Percentiles rank a stretch among this genome's conserved stretches.
Conservation (phyloP, 2,797 vertebrate genomes). For the Poeciliopsis turneri region DNA sequence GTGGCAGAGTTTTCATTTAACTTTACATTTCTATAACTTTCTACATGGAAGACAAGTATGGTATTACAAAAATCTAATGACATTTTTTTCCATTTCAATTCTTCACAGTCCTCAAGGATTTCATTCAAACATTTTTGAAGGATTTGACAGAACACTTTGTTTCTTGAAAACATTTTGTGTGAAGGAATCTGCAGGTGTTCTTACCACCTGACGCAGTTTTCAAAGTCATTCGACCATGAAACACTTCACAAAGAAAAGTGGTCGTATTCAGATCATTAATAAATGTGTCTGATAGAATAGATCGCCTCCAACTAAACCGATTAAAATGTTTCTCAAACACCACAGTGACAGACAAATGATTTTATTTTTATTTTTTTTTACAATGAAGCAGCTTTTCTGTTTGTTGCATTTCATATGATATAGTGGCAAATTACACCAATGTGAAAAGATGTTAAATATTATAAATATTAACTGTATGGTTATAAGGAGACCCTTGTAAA, state of each 20-base stretch:
- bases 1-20: slow-evolving; percentile 4
- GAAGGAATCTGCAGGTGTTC: neutral
- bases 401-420: neutral
- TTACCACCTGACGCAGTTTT: neutral
- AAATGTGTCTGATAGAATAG: slow-evolving; percentile 19
- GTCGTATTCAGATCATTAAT: neutral
- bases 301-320: slow-evolving; percentile 20
- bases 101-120: slow-evolving; percentile 17
- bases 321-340: slow-evolving; percentile 1
- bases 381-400: neutral
- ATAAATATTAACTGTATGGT: too few species aligned
- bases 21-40: slow-evolving; percentile 10
- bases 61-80: slow-evolving; percentile 12
- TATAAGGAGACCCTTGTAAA: too few species aligned
- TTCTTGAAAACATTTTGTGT: neutral
- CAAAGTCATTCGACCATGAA: slow-evolving; percentile 12
- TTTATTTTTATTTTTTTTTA: neutral
- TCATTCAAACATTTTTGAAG: slow-evolving; percentile 20
- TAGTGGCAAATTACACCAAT: too few species aligned
- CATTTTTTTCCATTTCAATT: slow-evolving; percentile 18
- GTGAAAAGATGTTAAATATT: too few species aligned
- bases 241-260: neutral
- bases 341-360: neutral
- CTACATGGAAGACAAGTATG: neutral
- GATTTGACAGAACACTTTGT: slow-evolving; percentile 18